These are phyloP conservation scores for Orycteropus afer DNA, from an alignment of 2,113 vertebrate genomes.

Conservation along the genomic window DNA sequence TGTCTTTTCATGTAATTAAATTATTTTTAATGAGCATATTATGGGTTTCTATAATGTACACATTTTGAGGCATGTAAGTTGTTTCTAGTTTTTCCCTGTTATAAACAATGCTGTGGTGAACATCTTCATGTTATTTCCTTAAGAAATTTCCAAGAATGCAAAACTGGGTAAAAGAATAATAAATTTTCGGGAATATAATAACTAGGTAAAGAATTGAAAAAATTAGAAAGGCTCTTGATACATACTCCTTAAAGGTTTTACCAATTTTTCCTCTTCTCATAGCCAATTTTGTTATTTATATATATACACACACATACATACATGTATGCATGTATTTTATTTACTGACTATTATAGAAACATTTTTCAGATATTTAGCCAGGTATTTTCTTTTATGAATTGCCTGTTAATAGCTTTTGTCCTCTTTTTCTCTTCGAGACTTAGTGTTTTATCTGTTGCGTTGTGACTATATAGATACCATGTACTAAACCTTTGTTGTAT, in stretches of 20 bases:
- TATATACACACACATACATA: not conserved
- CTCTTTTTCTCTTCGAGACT: no score
- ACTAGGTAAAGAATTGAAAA: not conserved
- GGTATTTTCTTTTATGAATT: no score
- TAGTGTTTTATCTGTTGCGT: not conserved
- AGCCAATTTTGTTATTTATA: not conserved
- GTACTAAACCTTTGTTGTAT: not conserved
- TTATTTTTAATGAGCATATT: no score
- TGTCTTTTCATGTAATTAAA: no score
- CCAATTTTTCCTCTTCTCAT: not conserved
- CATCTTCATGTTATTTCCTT: not conserved
- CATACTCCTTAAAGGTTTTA: not conserved
- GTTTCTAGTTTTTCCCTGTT: no score
- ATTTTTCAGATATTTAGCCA: not conserved
- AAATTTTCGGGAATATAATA: slow-evolving; percentile 1
- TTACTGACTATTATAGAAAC: not conserved
- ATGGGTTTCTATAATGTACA: not conserved
- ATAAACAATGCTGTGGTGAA: not conserved
- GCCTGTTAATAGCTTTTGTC: not conserved
- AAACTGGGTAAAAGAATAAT: no score
- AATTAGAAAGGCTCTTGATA: not conserved
- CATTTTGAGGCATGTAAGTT: not conserved
- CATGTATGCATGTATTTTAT: not conserved
- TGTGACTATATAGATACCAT: not conserved
- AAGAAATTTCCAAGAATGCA: no score